Evolutionary conservation across 2,888 invertebrate genomes (phyloP).

Genomic region (Melanophora roralis): DNA sequence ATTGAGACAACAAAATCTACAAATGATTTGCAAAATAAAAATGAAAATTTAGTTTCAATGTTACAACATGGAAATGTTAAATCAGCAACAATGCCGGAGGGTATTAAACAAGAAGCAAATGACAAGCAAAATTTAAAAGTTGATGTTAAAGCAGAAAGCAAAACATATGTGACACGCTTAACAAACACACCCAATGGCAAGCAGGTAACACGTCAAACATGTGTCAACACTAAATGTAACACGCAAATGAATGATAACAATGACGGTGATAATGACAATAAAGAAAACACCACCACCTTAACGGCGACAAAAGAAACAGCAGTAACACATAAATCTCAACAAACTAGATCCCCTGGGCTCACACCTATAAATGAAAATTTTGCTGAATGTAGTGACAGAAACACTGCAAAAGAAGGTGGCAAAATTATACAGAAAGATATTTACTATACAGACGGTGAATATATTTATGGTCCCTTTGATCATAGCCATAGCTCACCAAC

Average conservation of each 20-base stretch:
- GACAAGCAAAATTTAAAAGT: too few relatives aligned
- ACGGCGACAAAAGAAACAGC: conserved; percentile 9
- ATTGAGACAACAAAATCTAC: background rate
- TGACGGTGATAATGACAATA: conserved; percentile 18
- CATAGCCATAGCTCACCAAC: conserved; percentile 12
- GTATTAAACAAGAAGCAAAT: too few relatives aligned
- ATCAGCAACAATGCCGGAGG: background rate
- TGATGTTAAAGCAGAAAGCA: conserved; percentile 8
- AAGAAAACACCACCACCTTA: background rate
- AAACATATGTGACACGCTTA: conserved; percentile 58
- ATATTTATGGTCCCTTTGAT: conserved; percentile 67
- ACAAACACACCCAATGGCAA: conserved; percentile 56
- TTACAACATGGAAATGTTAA: conserved; percentile 17
- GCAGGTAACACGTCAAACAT: conserved; percentile 50
- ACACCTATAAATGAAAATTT: conserved; percentile 39
- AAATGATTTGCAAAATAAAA: conserved; percentile 21
- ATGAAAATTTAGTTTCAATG: conserved; percentile 40
- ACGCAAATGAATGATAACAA: conserved; percentile 56
- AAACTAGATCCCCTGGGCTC: conserved; percentile 19
- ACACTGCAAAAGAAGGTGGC: background rate
- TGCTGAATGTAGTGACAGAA: conserved; percentile 16
- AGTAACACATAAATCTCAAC: conserved; percentile 44
- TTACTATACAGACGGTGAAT: conserved; percentile 69
- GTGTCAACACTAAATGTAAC: conserved; percentile 52
- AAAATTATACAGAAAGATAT: conserved; percentile 65